Conservation (phyloP, 2,113 vertebrate species). For the Hypocryptadius cinnamomeus region DNA sequence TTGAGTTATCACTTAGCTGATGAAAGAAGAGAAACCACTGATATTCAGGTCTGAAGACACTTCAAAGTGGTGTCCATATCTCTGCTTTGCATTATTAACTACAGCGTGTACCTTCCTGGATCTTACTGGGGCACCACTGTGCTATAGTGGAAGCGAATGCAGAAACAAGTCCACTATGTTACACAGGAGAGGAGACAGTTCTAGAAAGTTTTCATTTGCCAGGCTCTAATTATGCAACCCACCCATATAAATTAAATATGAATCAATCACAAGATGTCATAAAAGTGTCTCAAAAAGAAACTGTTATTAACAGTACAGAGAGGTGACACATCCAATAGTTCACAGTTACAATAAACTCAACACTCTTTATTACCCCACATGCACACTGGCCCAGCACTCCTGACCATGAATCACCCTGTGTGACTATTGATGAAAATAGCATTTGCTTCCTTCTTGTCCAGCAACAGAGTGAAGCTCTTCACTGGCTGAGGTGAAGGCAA, state of each 20-base stretch:
- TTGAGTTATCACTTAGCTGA: background rate
- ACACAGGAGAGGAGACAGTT: background rate
- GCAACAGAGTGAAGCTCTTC: background rate
- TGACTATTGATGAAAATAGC: background rate
- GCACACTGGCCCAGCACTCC: background rate
- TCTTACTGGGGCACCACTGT: background rate
- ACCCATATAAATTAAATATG: background rate
- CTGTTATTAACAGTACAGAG: background rate
- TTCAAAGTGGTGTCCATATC: background rate
- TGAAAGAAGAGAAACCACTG: background rate
- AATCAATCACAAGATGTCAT: background rate
- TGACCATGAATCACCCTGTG: background rate
- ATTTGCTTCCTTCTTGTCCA: background rate
- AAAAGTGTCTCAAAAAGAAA: background rate
- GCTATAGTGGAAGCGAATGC: background rate
- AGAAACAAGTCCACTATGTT: background rate
- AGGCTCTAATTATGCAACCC: background rate
- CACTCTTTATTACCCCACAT: background rate
- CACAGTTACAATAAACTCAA: background rate
- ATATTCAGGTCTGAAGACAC: background rate
- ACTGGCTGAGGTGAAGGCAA: background rate
- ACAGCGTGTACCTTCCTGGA: background rate
- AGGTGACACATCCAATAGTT: background rate
- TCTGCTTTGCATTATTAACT: background rate
- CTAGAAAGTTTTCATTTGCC: background rate